Evolutionary conservation across 2,113 vertebrate genomes (phyloP), one percentile per base, ranked within the genome.

Genomic region (Hippocampus barbouri): DNA sequence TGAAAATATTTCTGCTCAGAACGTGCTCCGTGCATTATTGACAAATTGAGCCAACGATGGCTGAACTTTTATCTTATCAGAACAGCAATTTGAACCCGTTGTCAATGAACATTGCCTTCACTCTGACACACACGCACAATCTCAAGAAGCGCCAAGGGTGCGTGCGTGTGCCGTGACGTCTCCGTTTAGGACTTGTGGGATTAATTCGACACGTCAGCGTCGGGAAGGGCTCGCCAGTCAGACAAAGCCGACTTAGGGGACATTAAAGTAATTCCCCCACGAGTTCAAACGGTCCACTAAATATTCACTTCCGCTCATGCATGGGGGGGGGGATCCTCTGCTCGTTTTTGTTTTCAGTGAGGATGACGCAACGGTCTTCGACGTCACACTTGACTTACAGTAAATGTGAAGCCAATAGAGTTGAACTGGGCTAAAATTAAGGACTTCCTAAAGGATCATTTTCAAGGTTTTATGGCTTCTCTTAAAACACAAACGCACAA

Each of bases 221-320:
- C 15, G 12, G 16, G 15, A 30, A 61, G 59, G 16, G 15, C 27
- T 61, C 14, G 12, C 1, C 14, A 3, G 4, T 60, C 59, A 61
- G 27, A 61, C 59, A 61, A 18, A 61, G 27, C 59, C 4, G 27
- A 61, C 8, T 61, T 61, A 34, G 27, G 59, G 34, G 27, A 61
- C 59, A 61, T 61, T 61, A 18, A 61, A 61, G 59, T 61, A 61
- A 61, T 61, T 38, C 34, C 59, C 59, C 34, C 27, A 61, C 9
- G 4, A 61, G 59, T 34, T 27, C 27, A 30, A 59, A 27, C 57
- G 30, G 5, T 14, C 23, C 12, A 15, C 25, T 59, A 30, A 59
- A 59, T 30, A 59, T 59, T 59, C 23, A 61, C 59, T 60, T 60
- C 57, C 56, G 56, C 23, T 25, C 23, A 57, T 11, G 12, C 21